phyloP scores from a whole-genome alignment of 2,797 vertebrate species.

The Thripadectes ignobilis region DNA sequence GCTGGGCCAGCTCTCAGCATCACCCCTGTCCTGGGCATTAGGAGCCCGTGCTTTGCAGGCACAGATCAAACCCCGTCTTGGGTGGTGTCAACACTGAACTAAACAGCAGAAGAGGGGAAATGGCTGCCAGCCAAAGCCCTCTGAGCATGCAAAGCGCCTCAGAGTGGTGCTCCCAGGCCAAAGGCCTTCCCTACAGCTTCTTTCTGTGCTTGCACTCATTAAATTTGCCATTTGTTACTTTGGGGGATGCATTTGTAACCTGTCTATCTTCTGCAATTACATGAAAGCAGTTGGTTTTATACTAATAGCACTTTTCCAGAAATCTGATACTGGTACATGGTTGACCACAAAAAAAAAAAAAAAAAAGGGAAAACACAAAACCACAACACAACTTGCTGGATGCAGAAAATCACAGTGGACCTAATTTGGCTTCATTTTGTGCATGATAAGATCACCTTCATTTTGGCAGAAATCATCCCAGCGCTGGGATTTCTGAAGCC shows the following conservation, averaged over 20 bases:
- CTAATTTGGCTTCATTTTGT: neutral
- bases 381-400: neutral
- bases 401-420: neutral
- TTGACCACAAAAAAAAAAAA: neutral
- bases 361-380: no score
- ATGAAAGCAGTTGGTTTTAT: neutral
- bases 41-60: neutral
- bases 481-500: neutral
- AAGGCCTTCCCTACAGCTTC: neutral
- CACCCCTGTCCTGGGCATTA: accelerated
- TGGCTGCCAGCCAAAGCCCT: neutral
- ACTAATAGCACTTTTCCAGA: neutral
- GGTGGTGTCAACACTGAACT: neutral
- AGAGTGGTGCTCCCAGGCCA: neutral
- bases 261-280: neutral
- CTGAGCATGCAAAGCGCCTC: neutral
- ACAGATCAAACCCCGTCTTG: accelerated
- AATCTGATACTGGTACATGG: neutral
- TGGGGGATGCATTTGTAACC: neutral
- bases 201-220: neutral
- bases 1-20: neutral
- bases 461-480: neutral
- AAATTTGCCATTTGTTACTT: neutral
- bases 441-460: neutral
- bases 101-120: neutral